phyloP scores from a whole-genome alignment of 2,888 invertebrate species.

The Oscheius sp. region DNA sequence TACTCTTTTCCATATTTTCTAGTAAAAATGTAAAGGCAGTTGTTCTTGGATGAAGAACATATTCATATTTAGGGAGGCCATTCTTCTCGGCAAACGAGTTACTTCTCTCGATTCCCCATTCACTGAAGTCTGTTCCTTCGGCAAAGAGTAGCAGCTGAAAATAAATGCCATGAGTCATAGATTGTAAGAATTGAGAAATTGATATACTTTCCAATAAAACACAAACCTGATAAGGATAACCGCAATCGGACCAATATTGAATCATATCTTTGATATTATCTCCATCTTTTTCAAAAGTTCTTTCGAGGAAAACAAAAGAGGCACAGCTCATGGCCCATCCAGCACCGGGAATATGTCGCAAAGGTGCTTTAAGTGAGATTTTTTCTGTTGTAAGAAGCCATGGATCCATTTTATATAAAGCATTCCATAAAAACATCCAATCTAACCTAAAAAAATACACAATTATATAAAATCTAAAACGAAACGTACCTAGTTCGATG shows the following conservation, averaged over 20 bases:
- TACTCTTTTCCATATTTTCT: slow-evolving; percentile 76
- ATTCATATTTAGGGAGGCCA: slow-evolving; percentile 79
- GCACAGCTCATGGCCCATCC: slow-evolving; percentile 86
- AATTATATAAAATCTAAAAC: neutral
- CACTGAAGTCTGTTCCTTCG: slow-evolving; percentile 87
- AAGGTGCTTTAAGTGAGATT: slow-evolving; percentile 82
- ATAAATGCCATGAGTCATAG: slow-evolving; percentile 36
- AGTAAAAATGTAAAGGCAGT: slow-evolving; percentile 80
- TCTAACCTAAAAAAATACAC: slow-evolving; percentile 79
- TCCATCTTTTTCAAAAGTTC: slow-evolving; percentile 85
- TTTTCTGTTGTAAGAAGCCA: slow-evolving; percentile 78
- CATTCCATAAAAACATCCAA: slow-evolving; percentile 91
- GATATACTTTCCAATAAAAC: neutral
- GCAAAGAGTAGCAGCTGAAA: slow-evolving; percentile 83
- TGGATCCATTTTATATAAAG: slow-evolving; percentile 81
- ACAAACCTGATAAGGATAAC: slow-evolving; percentile 77
- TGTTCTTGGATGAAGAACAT: slow-evolving; percentile 87
- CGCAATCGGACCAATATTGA: slow-evolving; percentile 81
- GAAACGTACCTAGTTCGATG: slow-evolving; percentile 78
- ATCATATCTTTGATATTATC: slow-evolving; percentile 80
- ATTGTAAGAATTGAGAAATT: neutral
- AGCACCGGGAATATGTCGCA: slow-evolving; percentile 64
- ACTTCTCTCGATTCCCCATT: slow-evolving; percentile 80
- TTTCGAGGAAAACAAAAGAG: slow-evolving; percentile 85
- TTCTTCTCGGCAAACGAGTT: slow-evolving; percentile 80